phyloP scores from a whole-genome alignment of 2,797 vertebrate species.

The Muscicapa striata region DNA sequence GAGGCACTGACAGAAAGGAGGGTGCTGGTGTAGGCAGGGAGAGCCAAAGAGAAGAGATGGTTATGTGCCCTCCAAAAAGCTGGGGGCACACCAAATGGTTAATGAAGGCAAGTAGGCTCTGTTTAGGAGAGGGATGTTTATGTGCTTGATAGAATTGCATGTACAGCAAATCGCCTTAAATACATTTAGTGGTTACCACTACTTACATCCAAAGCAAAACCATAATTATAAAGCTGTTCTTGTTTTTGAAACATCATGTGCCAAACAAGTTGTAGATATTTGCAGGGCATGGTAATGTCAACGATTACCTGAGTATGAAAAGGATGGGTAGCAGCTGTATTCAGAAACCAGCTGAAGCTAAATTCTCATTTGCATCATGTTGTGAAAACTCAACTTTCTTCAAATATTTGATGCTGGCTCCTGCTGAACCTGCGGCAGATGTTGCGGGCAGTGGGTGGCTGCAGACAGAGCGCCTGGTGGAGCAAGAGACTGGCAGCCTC shows the following conservation, averaged over 20 bases:
- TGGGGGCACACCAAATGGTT: not conserved
- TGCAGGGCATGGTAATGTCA: not conserved
- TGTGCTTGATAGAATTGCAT: constrained; percentile 1
- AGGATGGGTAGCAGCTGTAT: not conserved
- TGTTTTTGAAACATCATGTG: not conserved
- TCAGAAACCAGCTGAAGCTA: not conserved
- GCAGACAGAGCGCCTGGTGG: not conserved
- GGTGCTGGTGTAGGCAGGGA: not conserved
- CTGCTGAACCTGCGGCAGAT: not conserved
- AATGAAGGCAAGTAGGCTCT: not conserved
- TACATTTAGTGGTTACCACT: not conserved
- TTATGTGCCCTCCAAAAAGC: not conserved
- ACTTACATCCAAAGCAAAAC: constrained; percentile 28
- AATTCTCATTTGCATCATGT: not conserved
- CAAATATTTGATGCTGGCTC: not conserved
- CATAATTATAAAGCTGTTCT: constrained; percentile 35
- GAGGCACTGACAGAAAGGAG: not conserved
- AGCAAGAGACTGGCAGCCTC: not conserved
- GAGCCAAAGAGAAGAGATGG: not conserved
- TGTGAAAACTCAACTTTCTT: not conserved
- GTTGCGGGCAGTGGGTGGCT: accelerated
- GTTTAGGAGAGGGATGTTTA: not conserved
- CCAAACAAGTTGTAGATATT: constrained; percentile 20
- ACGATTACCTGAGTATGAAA: not conserved
- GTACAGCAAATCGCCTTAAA: constrained; percentile 11